phyloP scores from a whole-genome alignment of 2,113 vertebrate species.

The Carassius carassius region DNA sequence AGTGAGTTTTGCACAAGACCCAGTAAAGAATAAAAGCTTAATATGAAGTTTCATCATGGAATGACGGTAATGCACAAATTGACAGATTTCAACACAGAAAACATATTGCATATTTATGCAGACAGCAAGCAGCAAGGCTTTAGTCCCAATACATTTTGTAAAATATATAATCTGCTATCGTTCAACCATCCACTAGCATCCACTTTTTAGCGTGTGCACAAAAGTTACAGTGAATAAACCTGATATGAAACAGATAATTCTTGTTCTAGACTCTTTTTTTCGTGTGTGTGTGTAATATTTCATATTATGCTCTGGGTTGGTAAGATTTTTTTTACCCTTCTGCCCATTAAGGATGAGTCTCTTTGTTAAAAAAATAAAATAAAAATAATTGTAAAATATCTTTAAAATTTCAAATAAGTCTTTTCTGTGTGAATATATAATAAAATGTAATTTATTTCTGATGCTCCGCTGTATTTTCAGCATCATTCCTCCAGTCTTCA shows the following conservation, averaged over 20 bases:
- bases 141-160: neutral
- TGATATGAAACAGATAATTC: neutral
- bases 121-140: conserved; percentile 1
- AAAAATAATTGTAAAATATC: neutral
- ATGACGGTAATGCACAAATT: neutral
- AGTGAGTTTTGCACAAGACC: neutral
- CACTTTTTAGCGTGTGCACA: neutral
- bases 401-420: neutral
- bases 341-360: neutral
- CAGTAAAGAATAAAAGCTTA: neutral
- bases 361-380: neutral
- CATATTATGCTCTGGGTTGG: too few relatives aligned
- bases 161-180: conserved; percentile 11
- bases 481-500: neutral
- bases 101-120: conserved; percentile 1
- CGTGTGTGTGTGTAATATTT: too few relatives aligned
- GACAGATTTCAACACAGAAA: neutral
- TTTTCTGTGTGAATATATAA: neutral
- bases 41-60: neutral
- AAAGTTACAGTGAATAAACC: neutral
- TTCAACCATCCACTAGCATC: neutral
- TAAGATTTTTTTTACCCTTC: too few relatives aligned
- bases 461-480: neutral
- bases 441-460: too few relatives aligned
- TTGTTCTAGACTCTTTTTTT: neutral